Evolutionary conservation across 1,140 invertebrate genomes (phyloP).

Genomic region (Bombus superbus): DNA sequence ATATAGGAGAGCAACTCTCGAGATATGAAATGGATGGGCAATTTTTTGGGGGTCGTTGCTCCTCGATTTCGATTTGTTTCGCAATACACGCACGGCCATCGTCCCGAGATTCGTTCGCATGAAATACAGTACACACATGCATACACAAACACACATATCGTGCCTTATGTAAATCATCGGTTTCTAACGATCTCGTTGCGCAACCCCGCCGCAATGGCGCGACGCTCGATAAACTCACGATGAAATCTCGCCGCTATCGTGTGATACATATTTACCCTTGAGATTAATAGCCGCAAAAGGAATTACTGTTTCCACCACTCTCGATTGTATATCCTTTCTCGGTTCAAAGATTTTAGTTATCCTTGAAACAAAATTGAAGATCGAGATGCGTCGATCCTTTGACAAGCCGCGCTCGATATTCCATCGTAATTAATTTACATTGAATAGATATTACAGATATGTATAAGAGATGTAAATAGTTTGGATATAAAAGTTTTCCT

Average conservation of each 20-base stretch:
- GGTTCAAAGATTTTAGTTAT: not conserved
- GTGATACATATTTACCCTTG: conserved; percentile 31
- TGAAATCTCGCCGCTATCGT: conserved; percentile 8
- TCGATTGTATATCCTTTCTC: not conserved
- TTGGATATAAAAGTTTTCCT: too few species aligned
- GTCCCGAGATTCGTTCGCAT: conserved; percentile 10
- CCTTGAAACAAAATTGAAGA: too few species aligned
- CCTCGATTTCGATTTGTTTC: not conserved
- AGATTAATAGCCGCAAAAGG: conserved; percentile 37
- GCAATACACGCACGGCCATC: not conserved
- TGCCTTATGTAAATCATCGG: conserved; percentile 44
- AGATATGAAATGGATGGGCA: not conserved
- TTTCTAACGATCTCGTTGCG: conserved; percentile 47
- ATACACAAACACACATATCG: not conserved
- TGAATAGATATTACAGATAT: too few species aligned
- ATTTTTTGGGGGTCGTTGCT: not conserved
- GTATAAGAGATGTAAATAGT: too few species aligned
- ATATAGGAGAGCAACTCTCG: too few species aligned
- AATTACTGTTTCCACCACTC: not conserved
- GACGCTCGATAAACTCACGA: conserved; percentile 35
- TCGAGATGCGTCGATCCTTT: too few species aligned
- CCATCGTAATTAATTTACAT: too few species aligned
- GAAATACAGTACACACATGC: conserved; percentile 7
- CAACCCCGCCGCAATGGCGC: conserved; percentile 18
- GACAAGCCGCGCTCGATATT: too few species aligned